A percentile compares a stretch with the other conserved stretches of the same genome.
Conservation (phyloP, 2,797 vertebrate genomes). For the Sebastes matsubarae region DNA sequence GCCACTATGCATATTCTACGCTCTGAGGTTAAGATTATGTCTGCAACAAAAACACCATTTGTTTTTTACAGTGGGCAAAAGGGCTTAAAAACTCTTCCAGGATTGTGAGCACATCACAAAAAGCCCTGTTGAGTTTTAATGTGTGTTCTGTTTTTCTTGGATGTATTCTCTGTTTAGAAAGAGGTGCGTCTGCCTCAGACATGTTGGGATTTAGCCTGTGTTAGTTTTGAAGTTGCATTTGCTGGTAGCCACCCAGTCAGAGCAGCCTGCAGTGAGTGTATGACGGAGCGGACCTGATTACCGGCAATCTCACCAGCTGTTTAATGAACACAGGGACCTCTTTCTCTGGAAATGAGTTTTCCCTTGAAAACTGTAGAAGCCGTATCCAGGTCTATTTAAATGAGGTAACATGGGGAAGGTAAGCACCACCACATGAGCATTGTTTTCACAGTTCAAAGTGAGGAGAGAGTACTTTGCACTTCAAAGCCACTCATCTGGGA, state of each 20-base stretch:
- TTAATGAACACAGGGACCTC: conserved; percentile 85
- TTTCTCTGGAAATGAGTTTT: conserved; percentile 85
- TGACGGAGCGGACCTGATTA: conserved; percentile 73
- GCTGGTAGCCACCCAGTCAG: conserved; percentile 56
- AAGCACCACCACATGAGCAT: conserved; percentile 88
- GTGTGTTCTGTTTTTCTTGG: conserved; percentile 4
- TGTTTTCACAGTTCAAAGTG: conserved; percentile 91
- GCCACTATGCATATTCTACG: conserved; percentile 71
- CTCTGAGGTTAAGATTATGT: conserved; percentile 58
- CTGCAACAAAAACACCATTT: conserved; percentile 61
- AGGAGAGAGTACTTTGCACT: conserved; percentile 90
- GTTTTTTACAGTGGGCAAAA: conserved; percentile 30
- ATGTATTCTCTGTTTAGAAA: conserved; percentile 27
- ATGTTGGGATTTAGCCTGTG: conserved; percentile 31
- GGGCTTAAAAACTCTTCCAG: not conserved
- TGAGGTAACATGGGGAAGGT: conserved; percentile 88
- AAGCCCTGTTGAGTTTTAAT: conserved; percentile 8
- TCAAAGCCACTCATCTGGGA: conserved; percentile 92
- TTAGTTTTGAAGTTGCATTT: conserved; percentile 51
- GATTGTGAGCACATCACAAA: not conserved
- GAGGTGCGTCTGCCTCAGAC: conserved; percentile 9
- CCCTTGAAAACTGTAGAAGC: conserved; percentile 84
- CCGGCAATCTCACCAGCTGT: conserved; percentile 80
- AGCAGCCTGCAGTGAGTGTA: conserved; percentile 27
- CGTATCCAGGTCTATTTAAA: conserved; percentile 90